Evolutionary conservation across 2,113 vertebrate genomes (phyloP), one percentile per base, ranked within the genome.

Genomic region (Furnarius figulus): DNA sequence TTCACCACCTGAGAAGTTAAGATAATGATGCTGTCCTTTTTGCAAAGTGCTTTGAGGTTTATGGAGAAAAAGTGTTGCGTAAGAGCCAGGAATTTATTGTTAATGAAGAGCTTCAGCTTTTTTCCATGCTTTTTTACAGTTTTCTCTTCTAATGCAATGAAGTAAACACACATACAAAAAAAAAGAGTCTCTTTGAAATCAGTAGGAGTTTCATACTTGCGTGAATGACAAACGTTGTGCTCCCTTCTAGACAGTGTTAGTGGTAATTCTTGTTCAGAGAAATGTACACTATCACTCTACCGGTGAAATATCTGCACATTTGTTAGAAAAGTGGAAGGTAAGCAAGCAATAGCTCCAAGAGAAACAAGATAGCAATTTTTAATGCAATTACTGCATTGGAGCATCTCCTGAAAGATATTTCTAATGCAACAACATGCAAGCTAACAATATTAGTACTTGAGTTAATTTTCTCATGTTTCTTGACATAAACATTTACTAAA

Each of bases 381-480:
- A 79, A 94, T 94, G 74, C 30, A 44, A 85, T 85, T 46, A 35
- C 39, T 73, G 42, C 65, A 81, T 61, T 52, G 76, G 44, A 94
- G 50, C 47, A 87, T 71, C 55, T 94, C 75, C 75, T 93, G 56
- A 33, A 86, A 93, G 35, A 77, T 85, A 74, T 46, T 93, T 92
- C 33, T 52, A 89, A 92, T 62, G 63, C 65, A 95, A 88, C 46
- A 93, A 39, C 80, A 89, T 86, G 93, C 76, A 77, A 67, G 46
- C 47, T 92, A 87, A 73, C 77, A 89, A 52, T 79, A 59, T 23
- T 68, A 75, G 27, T n/a, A 83, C 35, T 82, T 10, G 4, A 68
- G 15, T 90, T 40, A 17, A 63, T 88, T 93, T 90, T 73, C 42
- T 79, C 66, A 72, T 59, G 53, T 31, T 68, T 95, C 93, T 87